Evolutionary conservation across 2,797 vertebrate species (phyloP).

Genomic region (Buphagus erythrorhynchus): DNA sequence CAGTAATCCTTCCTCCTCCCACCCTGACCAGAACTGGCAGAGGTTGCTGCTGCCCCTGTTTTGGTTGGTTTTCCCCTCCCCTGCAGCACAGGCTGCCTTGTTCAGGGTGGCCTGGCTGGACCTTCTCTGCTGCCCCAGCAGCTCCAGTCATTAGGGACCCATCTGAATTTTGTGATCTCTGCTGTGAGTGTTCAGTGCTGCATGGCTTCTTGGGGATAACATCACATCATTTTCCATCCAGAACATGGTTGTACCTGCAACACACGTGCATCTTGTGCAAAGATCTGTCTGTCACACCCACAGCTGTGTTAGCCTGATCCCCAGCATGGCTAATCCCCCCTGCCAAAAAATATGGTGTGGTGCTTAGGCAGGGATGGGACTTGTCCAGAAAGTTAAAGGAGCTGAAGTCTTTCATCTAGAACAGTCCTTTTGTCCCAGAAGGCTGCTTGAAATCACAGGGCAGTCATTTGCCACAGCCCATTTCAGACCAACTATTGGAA

Average conservation of each 20-base stretch:
- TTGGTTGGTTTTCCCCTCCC: neutral
- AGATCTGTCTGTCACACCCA: neutral
- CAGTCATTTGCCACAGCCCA: conserved; percentile 5
- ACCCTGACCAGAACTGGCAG: neutral
- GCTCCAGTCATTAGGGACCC: neutral
- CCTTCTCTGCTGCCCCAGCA: neutral
- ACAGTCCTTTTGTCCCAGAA: neutral
- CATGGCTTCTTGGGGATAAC: neutral
- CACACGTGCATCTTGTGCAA: neutral
- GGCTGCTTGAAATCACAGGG: conserved; percentile 10
- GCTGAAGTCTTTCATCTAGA: neutral
- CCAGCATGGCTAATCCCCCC: neutral
- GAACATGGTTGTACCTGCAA: neutral
- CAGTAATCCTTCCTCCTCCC: neutral
- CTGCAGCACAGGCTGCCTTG: neutral
- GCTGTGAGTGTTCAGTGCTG: neutral
- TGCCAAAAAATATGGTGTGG: rapidly evolving
- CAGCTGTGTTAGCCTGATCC: neutral
- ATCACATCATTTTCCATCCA: neutral
- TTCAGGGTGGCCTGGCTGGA: neutral
- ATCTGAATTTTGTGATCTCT: neutral
- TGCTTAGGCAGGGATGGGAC: neutral
- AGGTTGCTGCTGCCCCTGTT: neutral
- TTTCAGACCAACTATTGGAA: conserved; percentile 27
- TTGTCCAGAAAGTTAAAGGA: neutral